Evolutionary conservation across 2,888 invertebrate species (phyloP).

Genomic region (Dioctria linearis): DNA sequence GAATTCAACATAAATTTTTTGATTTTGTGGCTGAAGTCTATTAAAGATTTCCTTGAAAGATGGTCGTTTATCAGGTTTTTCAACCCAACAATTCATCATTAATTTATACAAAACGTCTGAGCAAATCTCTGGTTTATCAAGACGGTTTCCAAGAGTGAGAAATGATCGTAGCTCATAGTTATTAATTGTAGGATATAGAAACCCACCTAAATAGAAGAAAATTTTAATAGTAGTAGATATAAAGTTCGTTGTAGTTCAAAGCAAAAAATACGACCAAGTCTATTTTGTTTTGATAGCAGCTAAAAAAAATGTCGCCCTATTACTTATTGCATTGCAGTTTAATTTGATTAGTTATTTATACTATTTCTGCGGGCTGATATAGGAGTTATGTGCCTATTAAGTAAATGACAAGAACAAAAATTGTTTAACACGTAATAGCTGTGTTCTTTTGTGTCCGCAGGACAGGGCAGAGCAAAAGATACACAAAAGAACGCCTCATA

Average conservation of each 20-base stretch:
- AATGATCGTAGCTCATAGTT: constrained; percentile 77
- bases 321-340: too few species aligned
- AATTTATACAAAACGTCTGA: constrained; percentile 79
- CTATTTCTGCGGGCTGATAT: too few species aligned
- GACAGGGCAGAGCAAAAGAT: too few species aligned
- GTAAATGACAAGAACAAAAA: too few species aligned
- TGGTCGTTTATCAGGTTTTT: constrained; percentile 75
- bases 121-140: constrained; percentile 80
- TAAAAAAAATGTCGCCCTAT: background rate
- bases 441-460: too few species aligned
- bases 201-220: constrained; percentile 74
- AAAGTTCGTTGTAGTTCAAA: background rate
- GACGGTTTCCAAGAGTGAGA: constrained; percentile 76
- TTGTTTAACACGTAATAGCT: too few species aligned
- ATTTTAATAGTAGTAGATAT: constrained; percentile 1
- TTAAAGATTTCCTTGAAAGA: constrained; percentile 77
- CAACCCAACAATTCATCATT: constrained; percentile 82
- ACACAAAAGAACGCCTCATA: too few species aligned
- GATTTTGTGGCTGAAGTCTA: constrained; percentile 72
- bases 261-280: background rate
- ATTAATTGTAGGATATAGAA: constrained; percentile 81
- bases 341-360: too few species aligned
- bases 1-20: constrained; percentile 76
- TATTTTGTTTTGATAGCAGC: background rate
- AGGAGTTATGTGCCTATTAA: too few species aligned